Evolutionary conservation across 2,888 invertebrate genomes (phyloP), one percentile per base, ranked within the genome.

Genomic region (Drosophila colorata): DNA sequence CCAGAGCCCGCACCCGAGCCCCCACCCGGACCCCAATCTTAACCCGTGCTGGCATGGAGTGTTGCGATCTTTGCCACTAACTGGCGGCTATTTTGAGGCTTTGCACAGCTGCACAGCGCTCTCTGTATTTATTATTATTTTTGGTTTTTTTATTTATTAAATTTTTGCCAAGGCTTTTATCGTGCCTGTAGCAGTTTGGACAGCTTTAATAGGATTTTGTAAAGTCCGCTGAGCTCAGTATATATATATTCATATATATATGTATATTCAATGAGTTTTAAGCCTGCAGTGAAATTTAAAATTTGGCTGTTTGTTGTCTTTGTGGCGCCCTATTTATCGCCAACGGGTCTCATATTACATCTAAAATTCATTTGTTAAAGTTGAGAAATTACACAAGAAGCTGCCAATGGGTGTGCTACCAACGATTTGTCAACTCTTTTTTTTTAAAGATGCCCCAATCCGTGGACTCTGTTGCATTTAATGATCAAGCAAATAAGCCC

Each of bases 131-230:
- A 86, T 88, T 75, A 78, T 78, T 59, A 72, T 73, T 67, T 49
- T 43, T 74, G 43, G 31, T 73, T 66, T 67, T 67, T 68, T 70
- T 87, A 76, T 82, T 82, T 86, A 88, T 67, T 83, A 86, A 86
- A 86, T 80, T 70, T 80, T 73, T 80, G 74, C 61, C 73, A 65
- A 80, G 73, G 87, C 83, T 70, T 68, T 70, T 69, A 74, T 57
- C 66, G 38, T 16, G 60, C 77, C 64, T 59, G 44, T 56, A 78
- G 74, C 63, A 67, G 68, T 58, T 82, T 41, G 80, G 73, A 74
- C 83, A 76, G 77, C 86, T 87, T 80, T 82, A 82, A 82, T 88
- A 86, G 88, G 82, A 86, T 82, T 82, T 82, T 41, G 61, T 80
- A 60, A 61, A 78, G 73, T 69, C 70, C 33, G 64, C 59, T 53